These are phyloP conservation scores for Poecilobothrus nobilitatus DNA, from an alignment of 2,888 invertebrate species.

Conservation along the genomic window DNA sequence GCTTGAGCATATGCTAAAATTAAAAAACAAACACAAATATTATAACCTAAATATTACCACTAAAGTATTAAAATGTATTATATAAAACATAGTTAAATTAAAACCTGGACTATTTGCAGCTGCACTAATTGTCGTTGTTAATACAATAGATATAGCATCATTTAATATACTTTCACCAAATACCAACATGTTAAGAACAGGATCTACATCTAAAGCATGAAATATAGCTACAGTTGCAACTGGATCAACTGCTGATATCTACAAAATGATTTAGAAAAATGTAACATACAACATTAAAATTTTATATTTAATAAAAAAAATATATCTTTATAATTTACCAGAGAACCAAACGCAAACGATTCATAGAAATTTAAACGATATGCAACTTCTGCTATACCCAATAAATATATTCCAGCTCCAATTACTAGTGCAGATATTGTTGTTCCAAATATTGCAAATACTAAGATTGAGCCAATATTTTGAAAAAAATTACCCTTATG, in stretches of 20 bases:
- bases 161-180: conserved; percentile 79
- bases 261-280: not conserved
- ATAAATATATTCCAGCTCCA: conserved; percentile 88
- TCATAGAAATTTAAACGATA: conserved; percentile 90
- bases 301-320: not conserved
- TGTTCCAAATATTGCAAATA: conserved; percentile 96
- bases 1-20: conserved; percentile 45
- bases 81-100: not conserved
- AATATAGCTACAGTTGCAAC: conserved; percentile 99
- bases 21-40: conserved; percentile 21
- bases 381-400: conserved; percentile 86
- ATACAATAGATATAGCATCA: conserved; percentile 96
- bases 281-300: conserved; percentile 19
- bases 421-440: conserved; percentile 94
- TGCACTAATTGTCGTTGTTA: conserved; percentile 81
- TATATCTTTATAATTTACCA: conserved; percentile 19
- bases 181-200: conserved; percentile 97
- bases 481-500: conserved; percentile 96
- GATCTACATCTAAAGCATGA: conserved; percentile 94
- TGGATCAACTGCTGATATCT: conserved; percentile 98
- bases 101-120: conserved; percentile 53
- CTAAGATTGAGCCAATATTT: conserved; percentile 96
- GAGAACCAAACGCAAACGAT: conserved; percentile 95
- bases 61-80: too few species aligned
- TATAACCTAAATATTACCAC: too few species aligned